Base-by-base conservation (phyloP, 2,888 invertebrate species). In the Folsomia manolachei region DNA sequence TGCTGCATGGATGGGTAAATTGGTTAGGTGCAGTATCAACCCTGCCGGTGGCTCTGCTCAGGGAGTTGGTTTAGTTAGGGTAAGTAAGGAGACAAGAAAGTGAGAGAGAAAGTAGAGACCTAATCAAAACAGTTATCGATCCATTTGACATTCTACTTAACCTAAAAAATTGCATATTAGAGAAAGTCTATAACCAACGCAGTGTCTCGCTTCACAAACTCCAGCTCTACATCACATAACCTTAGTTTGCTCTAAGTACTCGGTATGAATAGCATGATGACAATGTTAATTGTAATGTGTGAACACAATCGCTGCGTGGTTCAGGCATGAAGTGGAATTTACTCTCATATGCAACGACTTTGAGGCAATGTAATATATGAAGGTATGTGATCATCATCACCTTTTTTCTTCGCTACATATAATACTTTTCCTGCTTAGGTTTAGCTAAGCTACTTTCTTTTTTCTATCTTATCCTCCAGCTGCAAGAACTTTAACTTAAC, bases 61-160 rank as follows among this genome's bases (percentile, higher is more conserved):
- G n/a, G 39, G 39, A 39, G 39, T 4, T 9, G 39, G 39, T 9
- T 39, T 4, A 14, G 14, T 39, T 9, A 39, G 39, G 56, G 7
- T 19, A n/a, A 56, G 56, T 4, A 56, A n/a, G 19, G 56, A 56
- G 56, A 21, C n/a, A n/a, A n/a, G 18, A 56, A 56, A 19, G 4
- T 14, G 19, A 19, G 56, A 56, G 18, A 56, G 56, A 18, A n/a
- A 56, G 56, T 14, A n/a, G n/a, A 73, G 73, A 77, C 75, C 75
- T 77, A 77, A 77, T 77, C 77, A 77, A 77, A 77, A 77, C 73
- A 68, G 70, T 68, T 77, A 77, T 77, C 77, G 77, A 77, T 77
- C 77, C 75, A 74, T 75, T 75, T 77, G 75, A 75, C 75, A 75
- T 77, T 75, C 77, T 73, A 75, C 77, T 77, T 77, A 75, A 73